Base-by-base conservation (phyloP, 1,140 invertebrate genomes). In the Myzus persicae region DNA sequence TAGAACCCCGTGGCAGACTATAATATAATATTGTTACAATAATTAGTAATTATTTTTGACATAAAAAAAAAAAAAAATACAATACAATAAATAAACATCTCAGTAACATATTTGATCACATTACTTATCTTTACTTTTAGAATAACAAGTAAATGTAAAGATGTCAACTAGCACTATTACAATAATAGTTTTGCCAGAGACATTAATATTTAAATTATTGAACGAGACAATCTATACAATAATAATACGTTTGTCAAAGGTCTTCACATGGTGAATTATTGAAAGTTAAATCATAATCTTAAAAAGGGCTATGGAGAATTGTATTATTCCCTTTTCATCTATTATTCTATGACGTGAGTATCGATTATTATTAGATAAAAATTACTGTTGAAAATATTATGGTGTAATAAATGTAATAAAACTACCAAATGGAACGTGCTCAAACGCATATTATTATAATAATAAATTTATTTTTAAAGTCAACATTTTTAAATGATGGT, bases 11-110 rank as follows among this genome's bases (percentile, higher is more conserved):
- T 90, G 54, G 40, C n/a, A 67, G 38, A 90, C 51, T 89, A 89
- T 54, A 85, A 40, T 87, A 89, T 54, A 85, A 51, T 54, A 54
- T 89, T 89, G 40, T 89, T 89, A 54, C 36, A 89, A 89, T 89
- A 54, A 89, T 54, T 31, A 54, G 54, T 89, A 48, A 44, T 88
- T 36, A 48, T 48, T 51, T 14, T 89, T 89, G 88, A 89, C 24
- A 89, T 51, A 54, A 51, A 89, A 89, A 38, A 38, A 51, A 89
- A 89, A 85, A 44, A 44, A 31, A 46, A 51, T 88, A 82, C n/a
- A 82, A 85, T 42, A 85, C 44, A 36, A 89, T 51, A 88, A 88
- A 88, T 48, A 54, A 38, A 89, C 24, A 89, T 89, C 36, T 89
- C 22, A 89, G 88, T 89, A 38, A 51, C 87, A 89, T 40, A 51